phyloP scores from a whole-genome alignment of 1,140 invertebrate species.

The Ips nitidus region DNA sequence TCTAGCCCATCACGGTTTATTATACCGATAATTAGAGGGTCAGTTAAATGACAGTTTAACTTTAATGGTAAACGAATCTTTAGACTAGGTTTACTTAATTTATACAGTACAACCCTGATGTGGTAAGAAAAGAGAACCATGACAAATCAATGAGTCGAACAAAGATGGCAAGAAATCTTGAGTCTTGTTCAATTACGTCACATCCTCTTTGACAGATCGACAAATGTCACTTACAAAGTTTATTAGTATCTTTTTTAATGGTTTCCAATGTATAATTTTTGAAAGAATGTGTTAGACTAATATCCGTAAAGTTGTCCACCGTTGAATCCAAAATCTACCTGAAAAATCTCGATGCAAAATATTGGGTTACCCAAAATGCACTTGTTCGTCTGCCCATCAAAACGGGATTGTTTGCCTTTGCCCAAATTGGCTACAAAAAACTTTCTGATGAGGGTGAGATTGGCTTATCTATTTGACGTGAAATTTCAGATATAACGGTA shows the following conservation, averaged over 20 bases:
- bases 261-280: too few species aligned
- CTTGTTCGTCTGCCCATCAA: constrained; percentile 22
- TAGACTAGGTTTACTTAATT: too few species aligned
- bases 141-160: too few species aligned
- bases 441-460: constrained; percentile 38
- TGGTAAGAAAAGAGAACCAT: too few species aligned
- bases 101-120: too few species aligned
- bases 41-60: background rate
- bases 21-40: constrained; percentile 5
- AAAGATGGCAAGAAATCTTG: too few species aligned
- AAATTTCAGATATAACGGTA: constrained; percentile 29
- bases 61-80: background rate
- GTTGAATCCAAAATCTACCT: constrained; percentile 26
- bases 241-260: too few species aligned
- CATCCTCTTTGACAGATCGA: too few species aligned
- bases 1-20: constrained; percentile 2
- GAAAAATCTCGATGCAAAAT: constrained; percentile 31
- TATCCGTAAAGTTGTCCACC: constrained; percentile 8
- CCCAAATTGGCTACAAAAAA: constrained; percentile 32
- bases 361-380: constrained; percentile 34
- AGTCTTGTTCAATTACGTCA: too few species aligned
- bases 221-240: too few species aligned
- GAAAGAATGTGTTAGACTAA: background rate
- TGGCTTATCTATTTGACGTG: constrained; percentile 33
- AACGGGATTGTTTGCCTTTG: constrained; percentile 30